Evolutionary conservation across 2,888 invertebrate genomes (phyloP).

Genomic region (Leucophenga maculata): DNA sequence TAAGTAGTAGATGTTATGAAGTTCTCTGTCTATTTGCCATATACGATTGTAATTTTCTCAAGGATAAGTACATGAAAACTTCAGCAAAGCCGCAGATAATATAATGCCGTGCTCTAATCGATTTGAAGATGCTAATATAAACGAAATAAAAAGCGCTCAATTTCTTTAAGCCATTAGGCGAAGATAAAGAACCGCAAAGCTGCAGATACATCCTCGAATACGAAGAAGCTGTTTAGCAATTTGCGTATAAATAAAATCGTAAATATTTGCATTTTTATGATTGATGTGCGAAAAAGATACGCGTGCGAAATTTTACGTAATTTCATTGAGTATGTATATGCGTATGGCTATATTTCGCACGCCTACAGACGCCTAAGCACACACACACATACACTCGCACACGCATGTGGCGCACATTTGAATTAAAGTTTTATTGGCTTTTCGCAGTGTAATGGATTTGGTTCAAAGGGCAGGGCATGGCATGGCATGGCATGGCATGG

Average conservation of each 20-base stretch:
- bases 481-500: no score
- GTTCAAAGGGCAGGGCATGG: conserved; percentile 1
- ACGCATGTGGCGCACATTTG: conserved; percentile 11
- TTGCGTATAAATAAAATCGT: conserved; percentile 57
- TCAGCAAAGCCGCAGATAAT: background rate
- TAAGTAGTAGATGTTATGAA: no score
- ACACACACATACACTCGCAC: background rate
- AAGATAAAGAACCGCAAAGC: background rate
- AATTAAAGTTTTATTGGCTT: conserved; percentile 37
- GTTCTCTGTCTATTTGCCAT: no score
- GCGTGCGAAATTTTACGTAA: conserved; percentile 3
- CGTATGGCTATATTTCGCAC: conserved; percentile 45
- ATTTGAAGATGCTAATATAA: background rate
- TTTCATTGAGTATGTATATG: conserved; percentile 22
- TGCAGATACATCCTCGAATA: background rate
- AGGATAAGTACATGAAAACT: background rate
- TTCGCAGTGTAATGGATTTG: conserved; percentile 39
- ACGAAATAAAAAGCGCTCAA: background rate
- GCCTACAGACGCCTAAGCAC: conserved; percentile 3
- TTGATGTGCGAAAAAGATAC: conserved; percentile 53
- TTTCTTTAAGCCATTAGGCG: background rate
- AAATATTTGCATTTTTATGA: conserved; percentile 67
- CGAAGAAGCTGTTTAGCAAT: conserved; percentile 35
- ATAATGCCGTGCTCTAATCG: background rate
- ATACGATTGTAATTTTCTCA: background rate